These are phyloP conservation scores for Blastobasis adustella DNA, from an alignment of 2,888 invertebrate genomes.

Conservation along the genomic window DNA sequence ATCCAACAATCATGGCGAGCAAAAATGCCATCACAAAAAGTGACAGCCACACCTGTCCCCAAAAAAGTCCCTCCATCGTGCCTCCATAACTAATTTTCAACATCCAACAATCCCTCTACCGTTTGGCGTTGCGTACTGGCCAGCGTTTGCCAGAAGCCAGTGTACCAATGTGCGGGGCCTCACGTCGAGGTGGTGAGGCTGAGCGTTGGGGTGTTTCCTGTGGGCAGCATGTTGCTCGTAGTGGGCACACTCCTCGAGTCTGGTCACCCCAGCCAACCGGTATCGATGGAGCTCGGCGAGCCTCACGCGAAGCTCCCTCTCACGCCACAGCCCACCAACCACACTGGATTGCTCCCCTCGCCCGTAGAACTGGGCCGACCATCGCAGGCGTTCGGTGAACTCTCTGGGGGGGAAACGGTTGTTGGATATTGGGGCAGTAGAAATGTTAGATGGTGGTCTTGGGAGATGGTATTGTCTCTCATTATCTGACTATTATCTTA, in stretches of 20 bases:
- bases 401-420: slow-evolving; percentile 62
- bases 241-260: slow-evolving; percentile 89
- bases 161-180: slow-evolving; percentile 49
- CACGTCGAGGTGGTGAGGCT: slow-evolving; percentile 76
- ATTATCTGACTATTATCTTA: no score
- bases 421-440: background rate
- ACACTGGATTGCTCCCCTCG: slow-evolving; percentile 89
- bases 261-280: slow-evolving; percentile 89
- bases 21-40: no score
- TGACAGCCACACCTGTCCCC: no score
- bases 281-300: slow-evolving; percentile 88
- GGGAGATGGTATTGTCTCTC: background rate
- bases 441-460: background rate
- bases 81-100: no score
- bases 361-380: slow-evolving; percentile 92
- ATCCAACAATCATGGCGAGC: no score
- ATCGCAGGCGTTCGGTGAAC: slow-evolving; percentile 87
- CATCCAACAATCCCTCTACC: no score
- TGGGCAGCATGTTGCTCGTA: slow-evolving; percentile 87
- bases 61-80: no score
- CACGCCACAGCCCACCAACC: slow-evolving; percentile 85
- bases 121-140: slow-evolving; percentile 4
- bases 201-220: slow-evolving; percentile 69
- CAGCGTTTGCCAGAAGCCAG: slow-evolving; percentile 18
- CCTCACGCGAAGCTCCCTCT: slow-evolving; percentile 88